A percentile compares a stretch with the other conserved stretches of the same genome.
Evolutionary conservation across 2,113 vertebrate species (phyloP).

Genomic region (Oceanites oceanicus): DNA sequence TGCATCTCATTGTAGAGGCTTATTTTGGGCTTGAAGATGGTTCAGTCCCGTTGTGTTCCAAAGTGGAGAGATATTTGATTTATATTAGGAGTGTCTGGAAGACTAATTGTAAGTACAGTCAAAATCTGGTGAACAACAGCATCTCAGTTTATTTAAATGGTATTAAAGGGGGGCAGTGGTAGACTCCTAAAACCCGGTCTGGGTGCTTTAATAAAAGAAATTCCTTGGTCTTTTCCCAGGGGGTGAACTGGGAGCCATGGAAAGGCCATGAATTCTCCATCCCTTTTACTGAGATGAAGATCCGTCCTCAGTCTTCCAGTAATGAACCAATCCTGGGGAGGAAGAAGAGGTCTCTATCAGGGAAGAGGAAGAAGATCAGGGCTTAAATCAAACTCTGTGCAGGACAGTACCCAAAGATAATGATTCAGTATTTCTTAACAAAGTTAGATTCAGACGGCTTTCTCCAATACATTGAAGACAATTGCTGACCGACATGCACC

Average conservation of each 20-base stretch:
- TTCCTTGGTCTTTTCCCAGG: constrained; percentile 57
- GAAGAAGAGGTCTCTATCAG: constrained; percentile 72
- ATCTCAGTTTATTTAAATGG: neutral
- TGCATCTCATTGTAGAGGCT: neutral
- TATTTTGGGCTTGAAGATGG: neutral
- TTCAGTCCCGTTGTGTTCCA: neutral
- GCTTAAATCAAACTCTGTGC: neutral
- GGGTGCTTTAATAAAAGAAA: neutral
- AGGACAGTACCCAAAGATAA: neutral
- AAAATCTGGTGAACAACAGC: neutral
- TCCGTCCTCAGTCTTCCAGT: constrained; percentile 70
- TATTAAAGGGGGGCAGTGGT: neutral
- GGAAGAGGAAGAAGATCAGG: constrained; percentile 23
- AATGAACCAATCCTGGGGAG: constrained; percentile 44
- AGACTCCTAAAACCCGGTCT: neutral
- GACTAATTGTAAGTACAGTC: neutral
- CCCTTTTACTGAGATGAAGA: constrained; percentile 87
- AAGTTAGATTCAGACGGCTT: neutral
- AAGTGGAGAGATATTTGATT: neutral
- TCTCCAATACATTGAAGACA: neutral
- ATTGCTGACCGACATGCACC: accelerated
- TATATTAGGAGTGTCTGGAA: neutral
- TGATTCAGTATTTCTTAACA: neutral
- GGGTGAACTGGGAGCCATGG: constrained; percentile 91
- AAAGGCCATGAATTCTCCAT: constrained; percentile 89